Evolutionary conservation across 2,797 vertebrate genomes (phyloP).

Genomic region (Falco peregrinus): DNA sequence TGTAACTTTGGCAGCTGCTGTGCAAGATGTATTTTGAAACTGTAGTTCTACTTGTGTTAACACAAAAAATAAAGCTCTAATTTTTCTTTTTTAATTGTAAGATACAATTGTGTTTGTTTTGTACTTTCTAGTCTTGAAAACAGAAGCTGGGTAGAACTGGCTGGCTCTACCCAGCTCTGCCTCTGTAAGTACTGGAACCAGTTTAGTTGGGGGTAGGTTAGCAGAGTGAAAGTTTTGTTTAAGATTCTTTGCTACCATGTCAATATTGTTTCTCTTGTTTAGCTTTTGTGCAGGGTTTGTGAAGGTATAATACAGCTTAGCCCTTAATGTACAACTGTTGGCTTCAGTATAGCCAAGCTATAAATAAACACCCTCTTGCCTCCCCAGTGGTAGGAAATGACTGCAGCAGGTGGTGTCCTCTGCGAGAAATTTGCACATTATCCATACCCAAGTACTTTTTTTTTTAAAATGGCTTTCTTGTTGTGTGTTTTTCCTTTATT

Average conservation of each 20-base stretch:
- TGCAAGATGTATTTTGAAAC: neutral
- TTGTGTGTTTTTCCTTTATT: neutral
- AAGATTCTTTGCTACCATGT: neutral
- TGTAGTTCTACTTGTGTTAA: neutral
- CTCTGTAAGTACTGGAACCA: neutral
- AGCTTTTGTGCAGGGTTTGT: neutral
- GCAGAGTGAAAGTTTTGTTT: neutral
- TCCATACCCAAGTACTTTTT: neutral
- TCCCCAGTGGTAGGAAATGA: conserved; percentile 31
- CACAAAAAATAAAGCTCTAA: neutral
- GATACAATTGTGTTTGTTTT: conserved; percentile 26
- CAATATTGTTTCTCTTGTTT: neutral
- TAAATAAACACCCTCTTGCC: conserved; percentile 30
- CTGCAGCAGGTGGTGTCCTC: conserved; percentile 56
- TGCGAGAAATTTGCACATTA: neutral
- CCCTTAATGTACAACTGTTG: neutral
- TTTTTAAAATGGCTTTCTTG: neutral
- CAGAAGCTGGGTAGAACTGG: conserved; percentile 15
- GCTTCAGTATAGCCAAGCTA: neutral
- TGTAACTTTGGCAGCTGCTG: neutral
- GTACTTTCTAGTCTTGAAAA: conserved; percentile 12
- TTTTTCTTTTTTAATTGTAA: neutral
- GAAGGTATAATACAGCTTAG: neutral
- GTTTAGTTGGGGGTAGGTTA: neutral
- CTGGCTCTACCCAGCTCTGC: neutral